These are phyloP conservation scores for Ellobius talpinus DNA, from an alignment of 2,113 vertebrate species.

Conservation along the genomic window DNA sequence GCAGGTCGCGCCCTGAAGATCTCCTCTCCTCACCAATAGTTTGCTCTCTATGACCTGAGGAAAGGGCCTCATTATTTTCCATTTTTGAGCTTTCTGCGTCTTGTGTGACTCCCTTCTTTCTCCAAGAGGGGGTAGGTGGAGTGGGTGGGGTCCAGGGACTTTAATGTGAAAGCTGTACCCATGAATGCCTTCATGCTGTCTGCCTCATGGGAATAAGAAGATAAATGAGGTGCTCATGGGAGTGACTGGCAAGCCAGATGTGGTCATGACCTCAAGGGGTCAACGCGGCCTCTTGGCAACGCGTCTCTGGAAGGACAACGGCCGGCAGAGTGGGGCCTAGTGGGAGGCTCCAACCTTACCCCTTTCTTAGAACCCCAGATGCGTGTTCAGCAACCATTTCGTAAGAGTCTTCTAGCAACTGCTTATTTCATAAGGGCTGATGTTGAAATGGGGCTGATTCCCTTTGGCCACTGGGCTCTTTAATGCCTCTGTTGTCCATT, in stretches of 20 bases:
- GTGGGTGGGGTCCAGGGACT: too few relatives aligned
- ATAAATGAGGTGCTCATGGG: accelerated
- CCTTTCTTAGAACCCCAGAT: not conserved
- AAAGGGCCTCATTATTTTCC: not conserved
- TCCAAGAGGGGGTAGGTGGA: not conserved
- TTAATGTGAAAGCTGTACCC: not conserved
- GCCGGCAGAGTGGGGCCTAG: too few relatives aligned
- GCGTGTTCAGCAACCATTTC: not conserved
- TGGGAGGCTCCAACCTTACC: not conserved
- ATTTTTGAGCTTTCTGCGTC: not conserved
- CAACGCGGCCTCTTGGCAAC: not conserved
- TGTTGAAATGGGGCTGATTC: not conserved
- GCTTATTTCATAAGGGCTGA: slow-evolving; percentile 38
- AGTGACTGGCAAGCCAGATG: not conserved
- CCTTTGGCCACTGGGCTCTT: not conserved
- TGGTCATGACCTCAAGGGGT: too few relatives aligned
- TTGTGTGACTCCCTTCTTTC: not conserved
- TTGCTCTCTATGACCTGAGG: too few relatives aligned
- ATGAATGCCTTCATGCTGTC: not conserved
- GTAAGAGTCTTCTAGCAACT: not conserved
- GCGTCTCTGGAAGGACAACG: not conserved
- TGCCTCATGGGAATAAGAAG: not conserved
- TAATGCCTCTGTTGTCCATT: not conserved
- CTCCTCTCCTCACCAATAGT: accelerated
- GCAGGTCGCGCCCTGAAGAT: not conserved